These are phyloP conservation scores for Agraylea sexmaculata DNA, from an alignment of 1,140 invertebrate species.

Conservation along the genomic window DNA sequence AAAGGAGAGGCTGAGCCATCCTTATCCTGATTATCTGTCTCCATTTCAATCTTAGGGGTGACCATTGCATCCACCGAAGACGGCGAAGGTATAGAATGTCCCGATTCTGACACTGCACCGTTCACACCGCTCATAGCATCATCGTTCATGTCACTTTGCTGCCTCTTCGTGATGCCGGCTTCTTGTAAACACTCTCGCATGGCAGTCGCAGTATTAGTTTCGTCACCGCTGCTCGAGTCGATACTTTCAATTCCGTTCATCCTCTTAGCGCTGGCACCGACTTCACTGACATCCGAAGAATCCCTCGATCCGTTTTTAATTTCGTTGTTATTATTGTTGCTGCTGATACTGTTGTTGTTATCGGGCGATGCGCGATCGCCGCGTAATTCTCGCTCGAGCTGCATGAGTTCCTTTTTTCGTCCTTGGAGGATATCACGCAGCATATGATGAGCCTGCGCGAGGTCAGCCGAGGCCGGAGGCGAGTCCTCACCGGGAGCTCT, in stretches of 20 bases:
- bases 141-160: conserved; percentile 41
- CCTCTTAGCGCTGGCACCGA: conserved; percentile 24
- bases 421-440: conserved; percentile 71
- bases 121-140: conserved; percentile 47
- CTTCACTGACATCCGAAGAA: conserved; percentile 26
- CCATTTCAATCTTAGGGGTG: conserved; percentile 52
- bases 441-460: conserved; percentile 73
- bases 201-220: conserved; percentile 43
- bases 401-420: conserved; percentile 61
- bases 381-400: conserved; percentile 48
- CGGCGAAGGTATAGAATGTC: conserved; percentile 53
- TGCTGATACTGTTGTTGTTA: conserved; percentile 43
- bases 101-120: conserved; percentile 54
- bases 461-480: conserved; percentile 48
- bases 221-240: conserved; percentile 50
- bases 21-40: conserved; percentile 46
- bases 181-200: conserved; percentile 48
- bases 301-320: conserved; percentile 18
- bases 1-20: conserved; percentile 37
- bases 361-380: conserved; percentile 29
- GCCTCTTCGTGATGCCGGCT: conserved; percentile 40
- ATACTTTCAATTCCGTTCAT: conserved; percentile 30
- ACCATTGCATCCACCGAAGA: conserved; percentile 46
- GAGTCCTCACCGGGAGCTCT: conserved; percentile 33
- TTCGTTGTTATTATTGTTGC: conserved; percentile 38